A percentile compares a stretch with the other conserved stretches of the same genome.
phyloP scores from a whole-genome alignment of 2,797 vertebrate genomes.

The Enteromius anoplus region DNA sequence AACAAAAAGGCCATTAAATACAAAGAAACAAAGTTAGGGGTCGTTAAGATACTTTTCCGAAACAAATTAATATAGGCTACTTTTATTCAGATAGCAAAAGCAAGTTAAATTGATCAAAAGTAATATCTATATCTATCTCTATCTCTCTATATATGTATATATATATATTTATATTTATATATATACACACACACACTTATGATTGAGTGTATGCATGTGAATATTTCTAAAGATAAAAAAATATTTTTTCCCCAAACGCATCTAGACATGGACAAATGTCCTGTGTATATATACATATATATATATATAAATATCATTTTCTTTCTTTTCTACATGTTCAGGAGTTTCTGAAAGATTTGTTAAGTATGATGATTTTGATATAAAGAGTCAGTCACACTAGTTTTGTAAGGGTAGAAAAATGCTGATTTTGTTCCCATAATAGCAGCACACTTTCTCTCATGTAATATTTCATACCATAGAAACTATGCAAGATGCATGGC shows the following conservation, averaged over 20 bases:
- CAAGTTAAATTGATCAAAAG: not conserved
- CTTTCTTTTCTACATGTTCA: not conserved
- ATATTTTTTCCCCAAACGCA: too few species aligned
- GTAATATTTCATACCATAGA: not conserved
- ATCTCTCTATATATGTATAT: too few species aligned
- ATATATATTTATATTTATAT: too few species aligned
- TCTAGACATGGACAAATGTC: too few species aligned
- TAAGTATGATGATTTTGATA: not conserved
- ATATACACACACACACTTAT: too few species aligned
- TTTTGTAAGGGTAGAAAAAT: not conserved
- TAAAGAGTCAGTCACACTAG: not conserved
- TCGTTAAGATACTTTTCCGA: too few species aligned
- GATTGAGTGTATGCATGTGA: too few species aligned
- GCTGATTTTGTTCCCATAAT: not conserved
- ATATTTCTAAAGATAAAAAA: too few species aligned
- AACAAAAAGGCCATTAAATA: not conserved
- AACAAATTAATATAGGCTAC: too few species aligned
- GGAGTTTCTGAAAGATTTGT: not conserved
- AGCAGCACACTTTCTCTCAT: not conserved
- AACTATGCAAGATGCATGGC: not conserved
- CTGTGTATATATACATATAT: too few species aligned
- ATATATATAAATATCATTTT: too few species aligned
- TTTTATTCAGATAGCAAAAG: not conserved
- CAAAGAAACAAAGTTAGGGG: not conserved
- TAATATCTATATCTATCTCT: too few species aligned